Percentiles rank a stretch among this genome's conserved stretches.
Conservation (phyloP, 2,113 vertebrate genomes). For the Campylorhamphus procurvoides region DNA sequence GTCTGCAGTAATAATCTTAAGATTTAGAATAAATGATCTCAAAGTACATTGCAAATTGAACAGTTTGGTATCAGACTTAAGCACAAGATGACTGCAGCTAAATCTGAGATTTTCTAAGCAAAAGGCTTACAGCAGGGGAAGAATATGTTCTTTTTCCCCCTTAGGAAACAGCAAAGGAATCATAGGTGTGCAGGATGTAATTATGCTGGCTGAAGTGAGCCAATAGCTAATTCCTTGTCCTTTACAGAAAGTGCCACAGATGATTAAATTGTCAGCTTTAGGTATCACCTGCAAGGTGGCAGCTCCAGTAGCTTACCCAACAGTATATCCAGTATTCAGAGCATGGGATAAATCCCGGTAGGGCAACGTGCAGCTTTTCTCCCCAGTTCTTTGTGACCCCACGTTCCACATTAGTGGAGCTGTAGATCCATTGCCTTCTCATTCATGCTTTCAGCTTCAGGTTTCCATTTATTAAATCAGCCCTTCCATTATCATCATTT, state of each 20-base stretch:
- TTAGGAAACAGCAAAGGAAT: background rate
- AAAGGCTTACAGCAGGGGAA: background rate
- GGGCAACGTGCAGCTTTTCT: background rate
- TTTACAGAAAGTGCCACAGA: slow-evolving; percentile 12
- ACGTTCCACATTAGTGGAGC: background rate
- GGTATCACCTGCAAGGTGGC: background rate
- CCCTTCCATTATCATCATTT: slow-evolving; percentile 3
- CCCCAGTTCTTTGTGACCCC: background rate
- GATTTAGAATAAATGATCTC: background rate
- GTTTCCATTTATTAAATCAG: slow-evolving; percentile 34
- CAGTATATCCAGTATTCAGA: background rate
- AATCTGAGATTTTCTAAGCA: background rate
- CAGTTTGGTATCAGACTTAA: background rate
- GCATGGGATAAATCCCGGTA: background rate
- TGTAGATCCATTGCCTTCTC: background rate
- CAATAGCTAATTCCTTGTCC: slow-evolving; percentile 28
- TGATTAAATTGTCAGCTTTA: background rate
- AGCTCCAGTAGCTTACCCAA: background rate
- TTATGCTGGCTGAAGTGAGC: slow-evolving; percentile 48
- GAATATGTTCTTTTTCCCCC: background rate
- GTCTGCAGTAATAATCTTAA: background rate
- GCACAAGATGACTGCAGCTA: background rate
- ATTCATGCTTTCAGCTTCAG: slow-evolving; percentile 10
- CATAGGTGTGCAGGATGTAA: slow-evolving; percentile 15
- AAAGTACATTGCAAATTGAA: slow-evolving; percentile 27